Base-by-base conservation (phyloP, 2,113 vertebrate species). In the Mormyrus iriodes region DNA sequence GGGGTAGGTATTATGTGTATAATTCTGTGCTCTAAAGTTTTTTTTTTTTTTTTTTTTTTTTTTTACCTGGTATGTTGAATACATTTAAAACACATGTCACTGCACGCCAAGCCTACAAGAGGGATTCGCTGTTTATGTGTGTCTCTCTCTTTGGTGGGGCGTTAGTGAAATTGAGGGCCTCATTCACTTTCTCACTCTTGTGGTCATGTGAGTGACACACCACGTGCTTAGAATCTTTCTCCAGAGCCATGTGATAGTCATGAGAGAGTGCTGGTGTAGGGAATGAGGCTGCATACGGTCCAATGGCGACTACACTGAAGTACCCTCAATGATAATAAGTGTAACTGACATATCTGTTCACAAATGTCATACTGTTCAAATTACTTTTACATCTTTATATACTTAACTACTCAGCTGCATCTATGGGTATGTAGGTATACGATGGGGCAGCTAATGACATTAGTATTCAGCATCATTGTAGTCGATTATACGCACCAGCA, bases 241-340 rank as follows among this genome's bases (percentile, higher is more conserved):
- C 87, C 79, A 90, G 89, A 61, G 84, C 90, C 42, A 84, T 88
- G 52, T 90, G 91, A 88, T 88, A 93, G 93, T 95, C 94, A 95
- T 92, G 92, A 86, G 93, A 92, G 90, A 88, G 85, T n/a, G 13
- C 48, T 90, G 90, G 85, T 44, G 17, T 4, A 79, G 73, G 35
- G 2, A 79, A 21, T 39, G 27, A 76, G 13, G 15, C 69, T 76
- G n/a, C 65, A 73, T 4, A 73, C 10, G 31, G 31, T 73, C 4
- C 69, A 39, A 3, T 17, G 31, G 3, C 15, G 31, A 19, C 69
- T 42, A 42, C 17, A 19, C 12, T 69, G 35, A 17, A 19, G 35
- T 79, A 19, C 73, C 35, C 35, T 42, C 17, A 76, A 42, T 4
- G 13, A 42, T 31, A 31, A 69, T 69, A 1, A 42, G 73, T 35